These are phyloP conservation scores for Colaptes auratus DNA, from an alignment of 2,113 vertebrate species.

Conservation along the genomic window DNA sequence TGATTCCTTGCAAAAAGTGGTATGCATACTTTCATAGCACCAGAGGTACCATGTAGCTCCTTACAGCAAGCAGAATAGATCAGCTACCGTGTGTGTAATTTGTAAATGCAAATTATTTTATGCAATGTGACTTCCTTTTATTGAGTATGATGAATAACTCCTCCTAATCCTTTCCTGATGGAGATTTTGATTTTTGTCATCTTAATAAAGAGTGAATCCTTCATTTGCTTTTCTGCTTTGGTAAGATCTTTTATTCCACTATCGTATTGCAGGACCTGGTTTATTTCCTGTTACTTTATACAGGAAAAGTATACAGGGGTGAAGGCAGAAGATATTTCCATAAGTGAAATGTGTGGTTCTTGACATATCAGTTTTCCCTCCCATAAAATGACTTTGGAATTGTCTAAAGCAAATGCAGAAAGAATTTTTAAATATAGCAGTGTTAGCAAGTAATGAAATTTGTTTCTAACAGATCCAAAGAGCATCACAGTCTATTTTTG, in stretches of 20 bases:
- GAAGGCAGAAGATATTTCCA: neutral
- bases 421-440: neutral
- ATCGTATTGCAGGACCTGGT: neutral
- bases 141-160: neutral
- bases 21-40: neutral
- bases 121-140: neutral
- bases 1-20: neutral
- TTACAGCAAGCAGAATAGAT: neutral
- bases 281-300: neutral
- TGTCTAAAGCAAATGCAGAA: neutral
- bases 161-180: neutral
- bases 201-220: neutral
- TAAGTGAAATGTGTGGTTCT: neutral
- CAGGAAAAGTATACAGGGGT: neutral
- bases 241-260: neutral
- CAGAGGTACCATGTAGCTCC: neutral
- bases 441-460: neutral
- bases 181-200: neutral
- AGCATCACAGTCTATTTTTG: neutral
- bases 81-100: neutral
- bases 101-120: neutral
- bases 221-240: neutral
- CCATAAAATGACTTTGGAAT: neutral
- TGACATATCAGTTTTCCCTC: neutral
- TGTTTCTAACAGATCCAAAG: neutral